A percentile compares a stretch with the other conserved stretches of the same genome.
Evolutionary conservation across 2,888 invertebrate species (phyloP).

Genomic region (Anthoptus insignis): DNA sequence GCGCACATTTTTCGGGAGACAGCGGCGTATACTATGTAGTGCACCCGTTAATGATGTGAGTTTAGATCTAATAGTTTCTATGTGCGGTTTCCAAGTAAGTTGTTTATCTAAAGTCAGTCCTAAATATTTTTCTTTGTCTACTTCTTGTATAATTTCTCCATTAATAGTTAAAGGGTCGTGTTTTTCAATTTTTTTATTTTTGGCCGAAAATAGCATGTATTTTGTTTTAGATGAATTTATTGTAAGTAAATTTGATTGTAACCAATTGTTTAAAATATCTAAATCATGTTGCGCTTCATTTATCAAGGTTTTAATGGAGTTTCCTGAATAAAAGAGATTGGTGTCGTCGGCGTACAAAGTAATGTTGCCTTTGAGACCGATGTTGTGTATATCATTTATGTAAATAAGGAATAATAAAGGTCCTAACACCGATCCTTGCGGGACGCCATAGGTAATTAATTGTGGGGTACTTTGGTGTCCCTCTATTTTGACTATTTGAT

Average conservation of each 20-base stretch:
- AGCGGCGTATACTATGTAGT: too few relatives aligned
- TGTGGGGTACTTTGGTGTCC: not conserved
- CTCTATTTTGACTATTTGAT: not conserved
- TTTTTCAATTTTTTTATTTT: not conserved
- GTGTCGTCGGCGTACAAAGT: conserved; percentile 1
- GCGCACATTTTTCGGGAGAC: too few relatives aligned
- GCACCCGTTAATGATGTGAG: not conserved
- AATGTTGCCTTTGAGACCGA: not conserved
- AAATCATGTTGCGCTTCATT: not conserved
- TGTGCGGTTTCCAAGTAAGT: not conserved
- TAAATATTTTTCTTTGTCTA: not conserved
- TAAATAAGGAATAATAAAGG: not conserved
- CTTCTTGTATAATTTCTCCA: not conserved
- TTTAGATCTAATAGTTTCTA: not conserved
- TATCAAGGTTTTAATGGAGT: not conserved
- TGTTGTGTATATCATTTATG: not conserved
- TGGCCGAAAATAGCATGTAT: not conserved
- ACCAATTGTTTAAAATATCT: not conserved
- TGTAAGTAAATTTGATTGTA: not conserved
- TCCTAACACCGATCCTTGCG: not conserved
- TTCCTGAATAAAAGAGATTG: not conserved
- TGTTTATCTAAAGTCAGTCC: not conserved
- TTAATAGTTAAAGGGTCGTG: not conserved
- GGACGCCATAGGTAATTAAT: not conserved
- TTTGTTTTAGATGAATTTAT: not conserved